Evolutionary conservation across 2,888 invertebrate genomes (phyloP).

Genomic region (Meghimatium bilineatum): DNA sequence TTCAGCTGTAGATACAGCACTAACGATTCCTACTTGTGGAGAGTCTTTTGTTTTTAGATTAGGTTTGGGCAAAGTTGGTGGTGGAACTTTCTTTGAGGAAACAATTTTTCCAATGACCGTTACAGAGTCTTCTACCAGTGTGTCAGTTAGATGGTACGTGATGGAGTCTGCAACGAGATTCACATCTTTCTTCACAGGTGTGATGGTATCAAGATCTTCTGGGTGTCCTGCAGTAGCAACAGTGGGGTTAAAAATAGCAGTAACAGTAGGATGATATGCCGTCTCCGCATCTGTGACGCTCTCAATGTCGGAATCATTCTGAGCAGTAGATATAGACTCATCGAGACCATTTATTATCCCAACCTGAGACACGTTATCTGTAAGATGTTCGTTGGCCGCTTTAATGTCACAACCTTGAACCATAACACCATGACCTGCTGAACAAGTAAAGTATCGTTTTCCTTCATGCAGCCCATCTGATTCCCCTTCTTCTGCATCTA

Average conservation of each 20-base stretch:
- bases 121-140: slow-evolving; percentile 63
- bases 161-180: slow-evolving; percentile 64
- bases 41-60: background rate
- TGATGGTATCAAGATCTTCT: slow-evolving; percentile 23
- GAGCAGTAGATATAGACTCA: slow-evolving; percentile 50
- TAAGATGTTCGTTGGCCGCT: slow-evolving; percentile 15
- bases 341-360: slow-evolving; percentile 41
- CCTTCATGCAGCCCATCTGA: slow-evolving; percentile 66
- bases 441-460: slow-evolving; percentile 65
- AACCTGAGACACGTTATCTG: background rate
- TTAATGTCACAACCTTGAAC: slow-evolving; percentile 65
- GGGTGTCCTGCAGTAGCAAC: slow-evolving; percentile 19
- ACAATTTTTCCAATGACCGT: slow-evolving; percentile 59
- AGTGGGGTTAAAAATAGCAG: no score
- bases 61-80: slow-evolving; percentile 33
- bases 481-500: slow-evolving; percentile 64
- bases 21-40: background rate
- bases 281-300: slow-evolving; percentile 47
- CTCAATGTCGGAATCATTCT: slow-evolving; percentile 51
- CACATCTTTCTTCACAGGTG: slow-evolving; percentile 37
- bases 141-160: slow-evolving; percentile 64
- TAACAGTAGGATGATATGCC: no score
- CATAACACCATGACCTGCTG: slow-evolving; percentile 63
- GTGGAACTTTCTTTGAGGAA: slow-evolving; percentile 53
- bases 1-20: background rate